Conservation (phyloP, 2,888 invertebrate species). For the Drosophila falleni region DNA sequence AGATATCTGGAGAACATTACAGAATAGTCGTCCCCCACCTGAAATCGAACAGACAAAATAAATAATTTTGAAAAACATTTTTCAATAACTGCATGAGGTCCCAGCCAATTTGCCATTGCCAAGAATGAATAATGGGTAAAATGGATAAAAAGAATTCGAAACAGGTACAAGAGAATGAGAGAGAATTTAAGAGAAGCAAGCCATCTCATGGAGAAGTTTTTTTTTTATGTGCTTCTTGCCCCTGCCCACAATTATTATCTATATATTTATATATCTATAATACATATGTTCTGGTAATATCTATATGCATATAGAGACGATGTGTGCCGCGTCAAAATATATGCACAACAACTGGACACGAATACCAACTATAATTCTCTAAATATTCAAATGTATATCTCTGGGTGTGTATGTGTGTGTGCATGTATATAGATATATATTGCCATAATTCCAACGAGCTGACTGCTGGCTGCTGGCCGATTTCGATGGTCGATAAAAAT, state of each 20-base stretch:
- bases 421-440: constrained; percentile 24
- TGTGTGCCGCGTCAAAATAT: constrained; percentile 60
- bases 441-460: constrained; percentile 68
- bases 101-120: constrained; percentile 44
- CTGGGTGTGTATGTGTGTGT: constrained; percentile 14
- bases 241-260: constrained; percentile 34
- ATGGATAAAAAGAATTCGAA: neutral
- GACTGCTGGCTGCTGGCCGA: constrained; percentile 55
- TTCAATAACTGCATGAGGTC: constrained; percentile 39
- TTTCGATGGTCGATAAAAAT: constrained; percentile 47
- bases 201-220: constrained; percentile 28
- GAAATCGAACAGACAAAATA: constrained; percentile 14
- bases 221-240: constrained; percentile 17
- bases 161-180: constrained; percentile 24
- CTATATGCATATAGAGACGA: constrained; percentile 24
- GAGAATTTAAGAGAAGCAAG: constrained; percentile 3
- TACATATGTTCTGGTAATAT: constrained; percentile 24
- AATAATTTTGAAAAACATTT: constrained; percentile 31
- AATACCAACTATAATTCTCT: constrained; percentile 45
- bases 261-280: constrained; percentile 24
- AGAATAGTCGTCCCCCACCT: neutral
- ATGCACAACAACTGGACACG: constrained; percentile 75
- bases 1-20: constrained; percentile 43
- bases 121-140: constrained; percentile 35
- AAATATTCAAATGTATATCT: constrained; percentile 4